These are phyloP conservation scores for Myiopsitta monachus DNA, from an alignment of 2,113 vertebrate genomes.

Conservation along the genomic window DNA sequence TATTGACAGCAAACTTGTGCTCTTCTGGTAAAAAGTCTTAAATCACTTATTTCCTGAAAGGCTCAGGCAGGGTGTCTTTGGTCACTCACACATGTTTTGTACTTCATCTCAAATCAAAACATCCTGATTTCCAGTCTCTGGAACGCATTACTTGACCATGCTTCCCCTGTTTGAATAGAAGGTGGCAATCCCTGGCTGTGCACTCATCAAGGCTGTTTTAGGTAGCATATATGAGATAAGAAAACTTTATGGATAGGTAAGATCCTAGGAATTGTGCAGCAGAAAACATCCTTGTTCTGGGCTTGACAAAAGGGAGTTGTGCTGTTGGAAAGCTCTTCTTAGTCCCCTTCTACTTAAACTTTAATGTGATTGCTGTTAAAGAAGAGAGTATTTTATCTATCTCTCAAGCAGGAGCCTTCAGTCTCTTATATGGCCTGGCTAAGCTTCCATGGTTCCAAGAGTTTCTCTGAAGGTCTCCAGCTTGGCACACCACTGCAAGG, in stretches of 20 bases:
- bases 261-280: neutral
- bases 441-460: neutral
- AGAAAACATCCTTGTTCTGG: neutral
- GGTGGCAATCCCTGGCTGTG: conserved; percentile 19
- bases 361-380: neutral
- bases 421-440: neutral
- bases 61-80: conserved; percentile 38
- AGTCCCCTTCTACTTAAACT: neutral
- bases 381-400: neutral
- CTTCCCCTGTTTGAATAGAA: conserved; percentile 40
- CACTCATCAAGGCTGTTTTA: neutral
- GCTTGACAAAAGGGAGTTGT: neutral
- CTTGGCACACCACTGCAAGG: neutral
- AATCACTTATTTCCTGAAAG: conserved; percentile 59
- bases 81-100: conserved; percentile 53
- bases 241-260: neutral
- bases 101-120: conserved; percentile 69
- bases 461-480: neutral
- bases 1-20: conserved; percentile 55
- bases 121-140: conserved; percentile 63
- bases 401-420: neutral
- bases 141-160: conserved; percentile 46
- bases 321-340: neutral
- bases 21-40: conserved; percentile 27
- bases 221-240: neutral